A percentile compares a stretch with the other conserved stretches of the same genome.
phyloP scores from a whole-genome alignment of 2,113 vertebrate genomes.

The Melanocharis versteri region DNA sequence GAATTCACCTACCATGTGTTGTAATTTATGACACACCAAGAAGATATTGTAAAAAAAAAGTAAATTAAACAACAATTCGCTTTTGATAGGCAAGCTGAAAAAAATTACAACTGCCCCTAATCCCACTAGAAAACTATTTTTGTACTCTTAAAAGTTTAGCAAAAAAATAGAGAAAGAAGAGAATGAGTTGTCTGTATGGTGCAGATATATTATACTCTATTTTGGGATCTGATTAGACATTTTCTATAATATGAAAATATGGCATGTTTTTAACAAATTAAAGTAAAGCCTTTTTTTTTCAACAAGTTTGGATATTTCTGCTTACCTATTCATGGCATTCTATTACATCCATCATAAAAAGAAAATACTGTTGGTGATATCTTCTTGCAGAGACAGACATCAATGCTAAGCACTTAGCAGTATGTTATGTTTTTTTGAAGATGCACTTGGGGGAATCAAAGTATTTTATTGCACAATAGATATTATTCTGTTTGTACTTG shows the following conservation, averaged over 20 bases:
- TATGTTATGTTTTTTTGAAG: constrained; percentile 20
- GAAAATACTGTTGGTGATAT: constrained; percentile 69
- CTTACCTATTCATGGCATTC: constrained; percentile 33
- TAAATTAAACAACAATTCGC: background rate
- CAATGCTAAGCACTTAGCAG: constrained; percentile 70
- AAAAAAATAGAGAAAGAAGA: background rate
- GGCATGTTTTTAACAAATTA: constrained; percentile 41
- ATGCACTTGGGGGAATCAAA: constrained; percentile 63
- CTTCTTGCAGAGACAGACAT: constrained; percentile 72
- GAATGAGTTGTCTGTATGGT: background rate
- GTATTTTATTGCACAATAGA: constrained; percentile 58
- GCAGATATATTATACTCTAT: background rate
- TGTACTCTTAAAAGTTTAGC: background rate
- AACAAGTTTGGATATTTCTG: background rate
- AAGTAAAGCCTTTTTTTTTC: background rate
- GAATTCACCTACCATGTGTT: background rate
- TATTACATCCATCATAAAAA: constrained; percentile 63
- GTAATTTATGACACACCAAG: background rate
- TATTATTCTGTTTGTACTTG: constrained; percentile 31
- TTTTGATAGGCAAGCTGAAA: background rate
- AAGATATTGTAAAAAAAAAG: background rate
- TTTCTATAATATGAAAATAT: constrained; percentile 16
- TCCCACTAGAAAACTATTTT: background rate
- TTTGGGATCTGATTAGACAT: background rate
- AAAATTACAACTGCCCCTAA: background rate